Percentiles rank a stretch among this genome's conserved stretches.
These are phyloP conservation scores for Charadrius vociferus DNA, from an alignment of 2,113 vertebrate genomes.

Conservation along the genomic window DNA sequence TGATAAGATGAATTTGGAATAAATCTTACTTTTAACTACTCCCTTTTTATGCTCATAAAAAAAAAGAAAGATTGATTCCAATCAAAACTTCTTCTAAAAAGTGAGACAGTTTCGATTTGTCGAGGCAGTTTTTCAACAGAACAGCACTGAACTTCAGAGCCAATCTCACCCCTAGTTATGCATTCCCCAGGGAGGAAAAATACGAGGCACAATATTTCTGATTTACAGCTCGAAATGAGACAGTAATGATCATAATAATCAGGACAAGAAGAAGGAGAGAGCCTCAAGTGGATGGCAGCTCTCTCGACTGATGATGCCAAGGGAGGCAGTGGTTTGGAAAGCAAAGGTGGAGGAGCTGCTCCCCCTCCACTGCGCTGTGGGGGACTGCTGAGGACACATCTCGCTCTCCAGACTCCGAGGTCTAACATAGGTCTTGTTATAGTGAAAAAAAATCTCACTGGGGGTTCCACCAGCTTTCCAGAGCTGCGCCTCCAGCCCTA, in stretches of 20 bases:
- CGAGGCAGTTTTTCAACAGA: constrained; percentile 60
- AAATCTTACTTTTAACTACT: constrained; percentile 78
- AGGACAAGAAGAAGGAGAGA: constrained; percentile 65
- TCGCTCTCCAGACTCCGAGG: neutral
- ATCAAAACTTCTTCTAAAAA: constrained; percentile 74
- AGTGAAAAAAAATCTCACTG: neutral
- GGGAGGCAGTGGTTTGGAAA: constrained; percentile 26
- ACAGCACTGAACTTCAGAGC: constrained; percentile 61
- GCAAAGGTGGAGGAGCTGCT: neutral
- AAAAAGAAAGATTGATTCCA: constrained; percentile 71
- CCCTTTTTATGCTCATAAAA: constrained; percentile 72
- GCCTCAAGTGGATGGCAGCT: constrained; percentile 58
- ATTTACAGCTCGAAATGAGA: constrained; percentile 69
- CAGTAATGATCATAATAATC: constrained; percentile 70
- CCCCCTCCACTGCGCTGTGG: fast-evolving
- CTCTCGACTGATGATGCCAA: constrained; percentile 46
- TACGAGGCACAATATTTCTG: constrained; percentile 68
- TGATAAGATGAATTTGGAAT: constrained; percentile 77
- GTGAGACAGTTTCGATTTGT: constrained; percentile 68
- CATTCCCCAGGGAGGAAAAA: constrained; percentile 42
- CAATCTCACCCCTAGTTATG: constrained; percentile 52
- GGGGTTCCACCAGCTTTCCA: neutral
- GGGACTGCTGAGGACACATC: neutral
- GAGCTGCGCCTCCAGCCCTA: neutral
- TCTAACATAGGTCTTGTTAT: neutral